A percentile compares a stretch with the other conserved stretches of the same genome.
These are phyloP conservation scores for Periophthalmodon schlosseri DNA, from an alignment of 2,113 vertebrate genomes.

Conservation along the genomic window DNA sequence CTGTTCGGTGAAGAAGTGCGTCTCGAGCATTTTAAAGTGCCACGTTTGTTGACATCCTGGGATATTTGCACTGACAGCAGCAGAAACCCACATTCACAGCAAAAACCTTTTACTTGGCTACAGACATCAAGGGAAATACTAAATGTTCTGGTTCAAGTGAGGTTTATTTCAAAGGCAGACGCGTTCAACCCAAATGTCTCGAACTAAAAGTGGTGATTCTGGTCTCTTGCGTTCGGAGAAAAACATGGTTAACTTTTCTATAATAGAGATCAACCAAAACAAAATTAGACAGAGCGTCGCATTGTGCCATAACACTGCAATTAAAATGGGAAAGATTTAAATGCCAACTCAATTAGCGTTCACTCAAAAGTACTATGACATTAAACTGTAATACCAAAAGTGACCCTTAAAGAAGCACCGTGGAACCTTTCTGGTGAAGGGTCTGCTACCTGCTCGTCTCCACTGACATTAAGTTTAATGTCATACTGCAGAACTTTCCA, in stretches of 20 bases:
- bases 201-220: neutral
- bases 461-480: too few relatives aligned
- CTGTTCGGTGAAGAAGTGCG: neutral
- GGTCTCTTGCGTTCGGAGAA: neutral
- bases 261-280: neutral
- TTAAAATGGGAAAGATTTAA: neutral
- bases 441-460: too few relatives aligned
- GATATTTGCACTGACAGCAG: constrained; percentile 5
- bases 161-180: neutral
- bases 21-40: constrained; percentile 17
- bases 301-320: neutral
- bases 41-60: constrained; percentile 12
- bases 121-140: neutral
- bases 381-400: too few relatives aligned
- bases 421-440: too few relatives aligned
- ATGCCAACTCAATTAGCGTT: neutral
- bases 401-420: too few relatives aligned
- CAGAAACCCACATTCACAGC: constrained; percentile 2
- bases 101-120: neutral
- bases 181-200: neutral
- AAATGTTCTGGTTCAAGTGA: neutral
- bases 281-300: neutral
- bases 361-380: too few relatives aligned
- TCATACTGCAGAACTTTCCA: too few relatives aligned
- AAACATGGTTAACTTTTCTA: neutral